phyloP scores from a whole-genome alignment of 1,140 invertebrate species.

The Cecropterus lyciades region DNA sequence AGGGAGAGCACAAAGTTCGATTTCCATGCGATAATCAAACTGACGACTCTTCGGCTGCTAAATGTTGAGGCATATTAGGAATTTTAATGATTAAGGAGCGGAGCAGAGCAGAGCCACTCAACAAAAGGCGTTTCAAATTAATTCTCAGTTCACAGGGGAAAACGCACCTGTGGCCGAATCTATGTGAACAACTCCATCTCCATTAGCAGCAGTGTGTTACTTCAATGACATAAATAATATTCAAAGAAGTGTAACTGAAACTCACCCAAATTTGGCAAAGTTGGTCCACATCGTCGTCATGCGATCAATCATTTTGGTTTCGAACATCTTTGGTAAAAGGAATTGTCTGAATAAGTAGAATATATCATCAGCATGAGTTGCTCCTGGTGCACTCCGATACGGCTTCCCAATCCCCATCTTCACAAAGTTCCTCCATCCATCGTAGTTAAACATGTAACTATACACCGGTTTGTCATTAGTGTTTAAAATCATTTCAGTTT shows the following conservation, averaged over 20 bases:
- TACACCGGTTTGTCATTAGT: constrained; percentile 60
- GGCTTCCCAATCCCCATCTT: constrained; percentile 40
- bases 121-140: too few relatives aligned
- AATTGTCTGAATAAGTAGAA: constrained; percentile 67
- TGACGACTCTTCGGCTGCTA: too few relatives aligned
- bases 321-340: constrained; percentile 50
- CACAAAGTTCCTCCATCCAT: constrained; percentile 54
- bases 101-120: too few relatives aligned
- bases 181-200: too few relatives aligned
- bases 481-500: constrained; percentile 55
- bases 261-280: constrained; percentile 74
- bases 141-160: too few relatives aligned
- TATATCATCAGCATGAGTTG: constrained; percentile 73
- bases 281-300: constrained; percentile 74
- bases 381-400: constrained; percentile 44
- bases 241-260: constrained; percentile 2
- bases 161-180: too few relatives aligned
- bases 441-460: constrained; percentile 62
- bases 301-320: constrained; percentile 59
- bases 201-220: too few relatives aligned
- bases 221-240: neutral
- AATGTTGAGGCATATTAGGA: too few relatives aligned
- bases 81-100: too few relatives aligned
- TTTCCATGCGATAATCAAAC: too few relatives aligned
- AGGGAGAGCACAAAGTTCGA: too few relatives aligned